Evolutionary conservation across 2,113 vertebrate species (phyloP), one percentile per base, ranked within the genome.

Genomic region (Pongo pygmaeus): DNA sequence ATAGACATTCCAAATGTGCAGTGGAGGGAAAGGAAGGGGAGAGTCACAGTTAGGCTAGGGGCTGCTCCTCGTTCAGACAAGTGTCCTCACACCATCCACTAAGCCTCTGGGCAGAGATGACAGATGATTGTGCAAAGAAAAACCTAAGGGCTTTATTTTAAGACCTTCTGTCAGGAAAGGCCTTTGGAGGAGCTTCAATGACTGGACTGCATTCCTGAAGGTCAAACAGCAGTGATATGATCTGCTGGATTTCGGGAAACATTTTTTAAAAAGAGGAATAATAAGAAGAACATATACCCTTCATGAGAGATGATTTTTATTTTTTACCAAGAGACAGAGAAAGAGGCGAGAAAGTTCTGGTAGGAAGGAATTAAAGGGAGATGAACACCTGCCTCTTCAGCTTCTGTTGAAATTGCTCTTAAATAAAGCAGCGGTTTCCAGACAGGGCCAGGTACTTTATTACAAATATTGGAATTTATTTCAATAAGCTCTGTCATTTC

Each of bases 91-190:
- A 80, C 8, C 96, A 97, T 95, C 97, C 32, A 91, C 75, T 98
- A 98, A 98, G 98, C 97, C 94, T 96, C 97, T 64, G 32, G 96
- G 98, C 98, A 96, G 98, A 97, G 90, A 97, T 94, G 98, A 98
- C 98, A 98, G 46, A 96, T 46, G 93, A 93, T 94, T 86, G 95
- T 95, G 97, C 93, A 0, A 86, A 95, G 97, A 88, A 97, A 98
- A 98, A 96, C 97, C 97, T 96, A 61, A 95, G 94, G 98, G 98
- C 95, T 98, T 98, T 98, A 95, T 98, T 93, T 92, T 98, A 98
- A 98, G 97, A 89, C 91, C 92, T 97, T 97, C 97, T 98, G 98
- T 98, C 98, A 98, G 96, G 98, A 94, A 98, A 98, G 97, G 96
- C 93, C 87, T 97, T 95, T 95, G 96, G 97, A 98, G 95, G 92